These are phyloP conservation scores for Neoniphon sammara DNA, from an alignment of 2,797 vertebrate genomes.

Conservation along the genomic window DNA sequence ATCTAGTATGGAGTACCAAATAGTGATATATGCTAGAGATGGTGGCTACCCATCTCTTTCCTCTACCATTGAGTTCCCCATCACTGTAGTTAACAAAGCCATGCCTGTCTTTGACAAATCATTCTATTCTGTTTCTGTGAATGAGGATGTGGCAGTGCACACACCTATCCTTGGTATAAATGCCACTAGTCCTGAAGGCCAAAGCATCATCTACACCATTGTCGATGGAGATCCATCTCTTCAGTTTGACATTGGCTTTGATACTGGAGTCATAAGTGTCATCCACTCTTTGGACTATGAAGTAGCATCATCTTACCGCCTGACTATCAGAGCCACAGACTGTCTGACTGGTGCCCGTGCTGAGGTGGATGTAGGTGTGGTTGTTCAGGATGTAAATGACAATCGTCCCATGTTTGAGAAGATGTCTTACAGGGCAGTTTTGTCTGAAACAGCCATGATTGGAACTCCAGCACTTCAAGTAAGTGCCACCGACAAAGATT, in stretches of 20 bases:
- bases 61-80: slow-evolving; percentile 89
- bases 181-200: slow-evolving; percentile 95
- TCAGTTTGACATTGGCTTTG: slow-evolving; percentile 96
- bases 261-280: slow-evolving; percentile 94
- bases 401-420: slow-evolving; percentile 92
- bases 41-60: slow-evolving; percentile 90
- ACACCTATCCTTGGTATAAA: slow-evolving; percentile 94
- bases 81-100: slow-evolving; percentile 98
- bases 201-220: slow-evolving; percentile 97
- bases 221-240: slow-evolving; percentile 91
- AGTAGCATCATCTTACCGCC: slow-evolving; percentile 84
- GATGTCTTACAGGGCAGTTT: slow-evolving; percentile 86
- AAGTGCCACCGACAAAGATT: slow-evolving; percentile 90
- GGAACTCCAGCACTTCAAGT: slow-evolving; percentile 95
- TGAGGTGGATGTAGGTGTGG: slow-evolving; percentile 92
- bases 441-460: slow-evolving; percentile 95
- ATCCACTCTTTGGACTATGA: slow-evolving; percentile 92
- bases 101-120: slow-evolving; percentile 98
- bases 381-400: slow-evolving; percentile 93
- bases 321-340: slow-evolving; percentile 93
- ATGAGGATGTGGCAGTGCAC: slow-evolving; percentile 90
- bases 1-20: slow-evolving; percentile 94
- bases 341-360: slow-evolving; percentile 93
- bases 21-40: slow-evolving; percentile 91
- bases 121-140: slow-evolving; percentile 91